phyloP scores from a whole-genome alignment of 2,888 invertebrate genomes.

The Colletes collaris region DNA sequence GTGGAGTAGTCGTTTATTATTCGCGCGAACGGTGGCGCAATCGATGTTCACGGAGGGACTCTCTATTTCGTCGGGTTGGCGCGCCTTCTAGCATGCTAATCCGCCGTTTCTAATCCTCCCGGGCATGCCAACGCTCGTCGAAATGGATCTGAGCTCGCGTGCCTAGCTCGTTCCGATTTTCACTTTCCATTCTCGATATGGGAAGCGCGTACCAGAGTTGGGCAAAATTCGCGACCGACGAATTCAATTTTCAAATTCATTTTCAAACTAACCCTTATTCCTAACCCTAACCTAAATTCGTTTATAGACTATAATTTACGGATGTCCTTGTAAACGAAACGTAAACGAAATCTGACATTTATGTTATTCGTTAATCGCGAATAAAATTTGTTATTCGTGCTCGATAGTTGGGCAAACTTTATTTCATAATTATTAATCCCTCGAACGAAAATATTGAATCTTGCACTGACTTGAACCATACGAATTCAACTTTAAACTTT shows the following conservation, averaged over 20 bases:
- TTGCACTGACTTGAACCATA: too few relatives aligned
- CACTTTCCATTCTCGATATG: conserved; percentile 76
- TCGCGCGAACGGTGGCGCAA: conserved; percentile 66
- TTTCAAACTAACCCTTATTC: too few relatives aligned
- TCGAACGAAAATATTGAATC: too few relatives aligned
- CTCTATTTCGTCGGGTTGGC: conserved; percentile 73
- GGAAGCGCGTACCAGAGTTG: conserved; percentile 20
- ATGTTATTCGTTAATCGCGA: too few relatives aligned
- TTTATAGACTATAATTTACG: too few relatives aligned
- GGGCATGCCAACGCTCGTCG: conserved; percentile 54
- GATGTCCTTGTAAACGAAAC: too few relatives aligned
- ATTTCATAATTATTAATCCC: too few relatives aligned
- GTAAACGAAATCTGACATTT: too few relatives aligned
- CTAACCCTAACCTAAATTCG: too few relatives aligned
- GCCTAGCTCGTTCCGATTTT: conserved; percentile 75
- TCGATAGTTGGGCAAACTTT: too few relatives aligned
- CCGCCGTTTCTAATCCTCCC: conserved; percentile 77
- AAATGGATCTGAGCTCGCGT: conserved; percentile 60
- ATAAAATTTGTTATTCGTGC: too few relatives aligned
- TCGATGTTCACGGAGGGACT: conserved; percentile 58
- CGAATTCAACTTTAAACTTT: too few relatives aligned
- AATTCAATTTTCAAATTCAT: neutral
- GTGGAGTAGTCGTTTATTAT: conserved; percentile 60
- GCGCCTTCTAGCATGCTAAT: conserved; percentile 77
- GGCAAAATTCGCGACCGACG: neutral